A percentile compares a stretch with the other conserved stretches of the same genome.
These are phyloP conservation scores for Balaeniceps rex DNA, from an alignment of 2,113 vertebrate genomes.

Conservation along the genomic window DNA sequence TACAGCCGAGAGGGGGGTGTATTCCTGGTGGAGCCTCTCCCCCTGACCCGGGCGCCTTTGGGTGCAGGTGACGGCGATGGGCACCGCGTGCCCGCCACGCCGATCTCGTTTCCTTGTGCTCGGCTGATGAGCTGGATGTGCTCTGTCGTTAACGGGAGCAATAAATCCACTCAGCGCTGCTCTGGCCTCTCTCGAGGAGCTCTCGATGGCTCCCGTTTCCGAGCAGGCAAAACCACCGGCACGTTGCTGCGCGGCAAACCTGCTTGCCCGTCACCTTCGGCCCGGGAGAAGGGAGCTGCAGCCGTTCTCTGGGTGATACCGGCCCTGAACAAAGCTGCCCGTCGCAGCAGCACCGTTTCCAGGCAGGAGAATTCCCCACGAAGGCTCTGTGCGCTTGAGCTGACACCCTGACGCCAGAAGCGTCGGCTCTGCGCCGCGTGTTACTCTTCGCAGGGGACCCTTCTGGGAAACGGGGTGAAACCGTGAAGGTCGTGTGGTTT, in stretches of 20 bases:
- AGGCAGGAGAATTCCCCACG: not conserved
- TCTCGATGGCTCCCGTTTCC: not conserved
- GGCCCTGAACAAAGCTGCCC: not conserved
- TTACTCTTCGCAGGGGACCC: not conserved
- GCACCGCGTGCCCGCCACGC: not conserved
- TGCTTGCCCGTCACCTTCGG: rapidly evolving
- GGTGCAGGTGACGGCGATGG: not conserved
- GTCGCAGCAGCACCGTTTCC: not conserved
- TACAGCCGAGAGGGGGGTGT: not conserved
- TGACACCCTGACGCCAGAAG: not conserved
- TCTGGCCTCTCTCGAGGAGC: not conserved
- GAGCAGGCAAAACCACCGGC: not conserved
- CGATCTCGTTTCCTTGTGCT: not conserved
- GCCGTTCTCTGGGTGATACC: not conserved
- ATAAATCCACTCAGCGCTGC: not conserved
- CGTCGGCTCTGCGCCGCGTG: not conserved
- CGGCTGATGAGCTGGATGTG: not conserved
- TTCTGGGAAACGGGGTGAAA: not conserved
- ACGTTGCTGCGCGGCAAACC: not conserved
- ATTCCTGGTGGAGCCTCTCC: not conserved
- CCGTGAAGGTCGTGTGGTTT: not conserved
- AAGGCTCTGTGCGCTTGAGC: too few species aligned
- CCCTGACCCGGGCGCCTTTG: not conserved
- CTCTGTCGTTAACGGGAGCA: not conserved
- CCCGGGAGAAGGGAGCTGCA: not conserved